A percentile compares a stretch with the other conserved stretches of the same genome.
Evolutionary conservation across 1,140 invertebrate species (phyloP).

Genomic region (Agrilus planipennis): DNA sequence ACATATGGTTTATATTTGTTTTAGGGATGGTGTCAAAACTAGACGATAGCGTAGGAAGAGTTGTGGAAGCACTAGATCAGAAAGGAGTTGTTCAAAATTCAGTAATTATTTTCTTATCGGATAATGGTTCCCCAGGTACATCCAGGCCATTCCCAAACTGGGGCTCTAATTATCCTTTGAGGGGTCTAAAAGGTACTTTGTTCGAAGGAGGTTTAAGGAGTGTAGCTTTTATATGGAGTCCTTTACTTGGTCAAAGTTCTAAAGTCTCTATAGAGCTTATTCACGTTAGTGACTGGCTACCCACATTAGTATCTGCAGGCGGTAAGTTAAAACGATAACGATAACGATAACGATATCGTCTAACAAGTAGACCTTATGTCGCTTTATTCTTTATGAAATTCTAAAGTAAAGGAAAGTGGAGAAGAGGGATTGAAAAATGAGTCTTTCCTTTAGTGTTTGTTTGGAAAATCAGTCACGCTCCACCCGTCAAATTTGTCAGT

Average conservation of each 20-base stretch:
- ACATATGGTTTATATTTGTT: too few relatives aligned
- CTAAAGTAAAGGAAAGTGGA: too few relatives aligned
- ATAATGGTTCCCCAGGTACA: constrained; percentile 46
- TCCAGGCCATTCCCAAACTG: constrained; percentile 38
- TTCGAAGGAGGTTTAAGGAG: constrained; percentile 58
- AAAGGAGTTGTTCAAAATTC: constrained; percentile 51
- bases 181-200: constrained; percentile 41
- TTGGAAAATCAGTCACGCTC: too few relatives aligned
- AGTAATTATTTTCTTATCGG: constrained; percentile 59
- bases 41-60: constrained; percentile 55
- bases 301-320: constrained; percentile 36
- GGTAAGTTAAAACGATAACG: too few relatives aligned
- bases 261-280: constrained; percentile 47
- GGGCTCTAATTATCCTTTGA: constrained; percentile 55
- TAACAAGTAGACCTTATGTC: too few relatives aligned
- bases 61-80: constrained; percentile 46
- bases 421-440: too few relatives aligned
- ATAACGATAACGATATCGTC: too few relatives aligned
- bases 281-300: constrained; percentile 65
- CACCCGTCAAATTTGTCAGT: too few relatives aligned
- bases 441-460: too few relatives aligned
- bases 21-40: constrained; percentile 57
- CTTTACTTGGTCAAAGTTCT: constrained; percentile 35
- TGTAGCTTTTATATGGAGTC: constrained; percentile 45
- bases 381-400: too few relatives aligned